phyloP scores from a whole-genome alignment of 2,797 vertebrate genomes.

The Argyrosomus regius region DNA sequence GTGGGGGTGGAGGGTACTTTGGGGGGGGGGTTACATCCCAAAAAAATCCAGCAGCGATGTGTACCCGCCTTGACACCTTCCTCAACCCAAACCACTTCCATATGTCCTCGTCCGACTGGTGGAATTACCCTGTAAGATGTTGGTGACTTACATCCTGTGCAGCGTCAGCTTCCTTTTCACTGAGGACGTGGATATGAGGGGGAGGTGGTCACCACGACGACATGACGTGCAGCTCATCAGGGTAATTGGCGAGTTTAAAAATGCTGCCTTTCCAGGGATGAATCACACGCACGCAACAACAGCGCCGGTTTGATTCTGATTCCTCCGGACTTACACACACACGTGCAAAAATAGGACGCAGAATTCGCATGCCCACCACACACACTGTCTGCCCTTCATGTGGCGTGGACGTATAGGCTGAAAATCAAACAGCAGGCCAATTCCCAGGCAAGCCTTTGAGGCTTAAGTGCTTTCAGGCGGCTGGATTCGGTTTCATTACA shows the following conservation, averaged over 20 bases:
- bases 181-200: background rate
- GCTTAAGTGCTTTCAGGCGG: constrained; percentile 80
- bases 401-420: constrained; percentile 47
- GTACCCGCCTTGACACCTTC: constrained; percentile 61
- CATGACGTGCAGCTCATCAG: constrained; percentile 45
- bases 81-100: constrained; percentile 67
- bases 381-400: constrained; percentile 58
- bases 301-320: constrained; percentile 45
- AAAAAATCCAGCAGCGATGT: constrained; percentile 34
- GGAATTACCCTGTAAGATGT: constrained; percentile 32
- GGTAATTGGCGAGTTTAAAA: constrained; percentile 64
- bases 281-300: constrained; percentile 54
- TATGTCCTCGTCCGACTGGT: constrained; percentile 43
- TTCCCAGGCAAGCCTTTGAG: constrained; percentile 67
- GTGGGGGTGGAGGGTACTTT: background rate
- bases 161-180: constrained; percentile 46
- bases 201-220: constrained; percentile 16
- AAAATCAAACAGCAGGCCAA: constrained; percentile 63
- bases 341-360: background rate
- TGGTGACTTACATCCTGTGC: constrained; percentile 54
- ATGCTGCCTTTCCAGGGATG: constrained; percentile 34
- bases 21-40: constrained; percentile 13
- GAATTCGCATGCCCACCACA: constrained; percentile 30
- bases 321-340: constrained; percentile 23
- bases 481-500: constrained; percentile 75